These are phyloP conservation scores for Lateolabrax maculatus DNA, from an alignment of 2,797 vertebrate species.

Conservation along the genomic window DNA sequence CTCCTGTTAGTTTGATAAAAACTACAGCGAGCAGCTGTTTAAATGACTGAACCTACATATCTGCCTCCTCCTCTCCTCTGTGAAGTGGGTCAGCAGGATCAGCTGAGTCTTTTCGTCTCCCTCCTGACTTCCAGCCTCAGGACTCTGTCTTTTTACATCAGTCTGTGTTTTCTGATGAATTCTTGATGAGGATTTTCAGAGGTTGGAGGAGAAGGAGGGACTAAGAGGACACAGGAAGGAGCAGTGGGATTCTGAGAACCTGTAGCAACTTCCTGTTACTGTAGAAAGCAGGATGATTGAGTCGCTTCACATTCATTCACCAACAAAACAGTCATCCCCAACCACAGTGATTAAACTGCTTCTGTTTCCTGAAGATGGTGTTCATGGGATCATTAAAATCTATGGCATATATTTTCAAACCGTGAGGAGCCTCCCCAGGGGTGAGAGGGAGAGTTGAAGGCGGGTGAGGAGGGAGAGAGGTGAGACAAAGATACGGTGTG, in stretches of 20 bases:
- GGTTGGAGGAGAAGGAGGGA: background rate
- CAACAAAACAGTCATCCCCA: too few relatives aligned
- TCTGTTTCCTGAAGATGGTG: too few relatives aligned
- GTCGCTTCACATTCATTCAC: background rate
- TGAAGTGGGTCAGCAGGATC: conserved; percentile 13
- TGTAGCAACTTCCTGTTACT: background rate
- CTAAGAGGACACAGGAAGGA: background rate
- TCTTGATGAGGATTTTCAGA: conserved; percentile 30
- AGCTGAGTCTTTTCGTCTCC: background rate
- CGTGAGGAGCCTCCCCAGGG: too few relatives aligned
- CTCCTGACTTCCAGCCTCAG: conserved; percentile 20
- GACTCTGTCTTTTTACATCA: conserved; percentile 5
- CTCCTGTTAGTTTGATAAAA: too few relatives aligned
- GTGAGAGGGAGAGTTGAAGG: too few relatives aligned
- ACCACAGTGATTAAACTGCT: background rate
- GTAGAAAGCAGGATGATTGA: background rate
- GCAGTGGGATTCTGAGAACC: background rate
- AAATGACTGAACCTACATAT: too few relatives aligned
- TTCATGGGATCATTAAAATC: too few relatives aligned
- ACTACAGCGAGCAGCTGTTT: too few relatives aligned
- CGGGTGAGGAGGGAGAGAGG: too few relatives aligned
- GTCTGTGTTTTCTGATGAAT: conserved; percentile 1
- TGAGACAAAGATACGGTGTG: too few relatives aligned
- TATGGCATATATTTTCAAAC: too few relatives aligned
- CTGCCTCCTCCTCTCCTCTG: too few relatives aligned